Conservation (phyloP, 2,888 invertebrate genomes). For the Drosophila villosipedis region DNA sequence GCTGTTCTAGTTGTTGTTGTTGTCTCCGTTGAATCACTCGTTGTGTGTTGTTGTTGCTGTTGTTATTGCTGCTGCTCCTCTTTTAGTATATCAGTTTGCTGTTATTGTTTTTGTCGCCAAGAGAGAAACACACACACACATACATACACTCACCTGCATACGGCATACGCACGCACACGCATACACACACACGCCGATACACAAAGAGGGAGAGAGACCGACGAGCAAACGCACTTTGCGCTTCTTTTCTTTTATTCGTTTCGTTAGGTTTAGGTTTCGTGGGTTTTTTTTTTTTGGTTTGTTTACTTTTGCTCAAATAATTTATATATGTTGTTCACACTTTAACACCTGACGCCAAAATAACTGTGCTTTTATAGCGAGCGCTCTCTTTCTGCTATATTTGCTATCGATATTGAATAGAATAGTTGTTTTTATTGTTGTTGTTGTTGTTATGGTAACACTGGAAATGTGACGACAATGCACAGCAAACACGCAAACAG, state of each 20-base stretch:
- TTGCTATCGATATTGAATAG: constrained; percentile 60
- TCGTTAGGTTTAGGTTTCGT: constrained; percentile 43
- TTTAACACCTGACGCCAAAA: constrained; percentile 68
- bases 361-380: constrained; percentile 57
- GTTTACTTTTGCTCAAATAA: constrained; percentile 68
- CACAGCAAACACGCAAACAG: constrained; percentile 58
- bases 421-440: constrained; percentile 51
- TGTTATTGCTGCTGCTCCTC: constrained; percentile 33
- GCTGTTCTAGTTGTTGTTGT: constrained; percentile 34
- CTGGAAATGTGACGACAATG: constrained; percentile 45
- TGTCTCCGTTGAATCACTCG: constrained; percentile 48
- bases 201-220: constrained; percentile 13
- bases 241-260: constrained; percentile 31
- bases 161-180: constrained; percentile 40
- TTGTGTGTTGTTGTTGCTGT: constrained; percentile 31
- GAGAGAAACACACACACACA: constrained; percentile 39
- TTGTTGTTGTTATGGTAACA: constrained; percentile 44
- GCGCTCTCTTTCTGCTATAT: constrained; percentile 57
- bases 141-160: constrained; percentile 33
- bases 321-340: constrained; percentile 60
- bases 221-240: constrained; percentile 57
- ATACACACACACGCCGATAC: constrained; percentile 22
- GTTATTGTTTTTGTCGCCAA: constrained; percentile 60
- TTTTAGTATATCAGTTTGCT: constrained; percentile 42
- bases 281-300: constrained; percentile 47